Evolutionary conservation across 2,888 invertebrate species (phyloP).

Genomic region (Druceiella hillmani): DNA sequence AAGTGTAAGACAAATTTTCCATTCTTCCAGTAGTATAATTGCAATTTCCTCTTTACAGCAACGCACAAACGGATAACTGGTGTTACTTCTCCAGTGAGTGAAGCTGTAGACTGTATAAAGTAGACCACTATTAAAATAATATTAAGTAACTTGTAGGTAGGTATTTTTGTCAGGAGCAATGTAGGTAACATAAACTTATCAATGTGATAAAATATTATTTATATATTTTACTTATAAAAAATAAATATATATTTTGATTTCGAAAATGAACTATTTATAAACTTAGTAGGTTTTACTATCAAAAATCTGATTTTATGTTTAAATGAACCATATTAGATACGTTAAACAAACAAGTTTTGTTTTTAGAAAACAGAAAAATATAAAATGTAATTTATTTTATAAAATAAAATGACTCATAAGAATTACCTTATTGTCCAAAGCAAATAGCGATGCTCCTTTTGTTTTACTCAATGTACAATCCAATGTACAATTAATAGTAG

Average conservation of each 20-base stretch:
- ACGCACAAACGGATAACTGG: slow-evolving; percentile 81
- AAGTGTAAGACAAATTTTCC: slow-evolving; percentile 69
- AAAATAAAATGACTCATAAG: slow-evolving; percentile 11
- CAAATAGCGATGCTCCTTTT: slow-evolving; percentile 86
- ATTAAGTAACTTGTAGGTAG: neutral
- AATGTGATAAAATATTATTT: neutral
- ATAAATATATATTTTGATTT: slow-evolving; percentile 6
- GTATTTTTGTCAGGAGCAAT: no score
- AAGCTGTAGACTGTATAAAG: slow-evolving; percentile 34
- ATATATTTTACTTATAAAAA: slow-evolving; percentile 12
- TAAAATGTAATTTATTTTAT: slow-evolving; percentile 1
- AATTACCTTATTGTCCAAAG: slow-evolving; percentile 66
- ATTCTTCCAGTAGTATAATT: slow-evolving; percentile 86
- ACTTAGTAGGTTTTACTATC: neutral
- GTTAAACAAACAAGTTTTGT: no score
- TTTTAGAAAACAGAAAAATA: no score
- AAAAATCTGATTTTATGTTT: no score
- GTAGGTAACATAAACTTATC: no score
- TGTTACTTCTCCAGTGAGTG: slow-evolving; percentile 64
- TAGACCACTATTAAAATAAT: slow-evolving; percentile 1
- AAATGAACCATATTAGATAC: no score
- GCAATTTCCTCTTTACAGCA: slow-evolving; percentile 77
- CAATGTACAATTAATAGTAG: slow-evolving; percentile 72
- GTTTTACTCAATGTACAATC: slow-evolving; percentile 72
- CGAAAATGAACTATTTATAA: neutral